These are phyloP conservation scores for Cerastis rubricosa DNA, from an alignment of 2,888 invertebrate genomes.

Conservation along the genomic window DNA sequence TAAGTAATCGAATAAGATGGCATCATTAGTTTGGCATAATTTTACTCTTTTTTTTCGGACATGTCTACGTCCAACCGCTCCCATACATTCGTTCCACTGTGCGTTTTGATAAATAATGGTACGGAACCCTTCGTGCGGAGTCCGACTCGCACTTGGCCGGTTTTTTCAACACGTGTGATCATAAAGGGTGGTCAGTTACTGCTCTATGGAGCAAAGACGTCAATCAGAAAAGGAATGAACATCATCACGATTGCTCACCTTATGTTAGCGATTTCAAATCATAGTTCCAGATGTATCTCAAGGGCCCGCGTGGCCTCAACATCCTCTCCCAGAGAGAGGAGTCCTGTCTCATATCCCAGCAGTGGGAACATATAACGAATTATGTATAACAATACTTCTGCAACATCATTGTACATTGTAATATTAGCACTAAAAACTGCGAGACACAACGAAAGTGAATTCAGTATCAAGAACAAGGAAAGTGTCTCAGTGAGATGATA, in stretches of 20 bases:
- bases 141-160: too few species aligned
- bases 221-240: too few species aligned
- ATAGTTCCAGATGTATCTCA: background rate
- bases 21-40: too few species aligned
- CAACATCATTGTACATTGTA: constrained; percentile 19
- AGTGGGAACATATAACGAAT: background rate
- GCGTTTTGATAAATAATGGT: too few species aligned
- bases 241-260: background rate
- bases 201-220: too few species aligned
- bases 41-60: too few species aligned
- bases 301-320: background rate
- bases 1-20: too few species aligned
- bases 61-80: too few species aligned
- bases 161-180: too few species aligned
- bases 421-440: constrained; percentile 31
- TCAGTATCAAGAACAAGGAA: constrained; percentile 56
- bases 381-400: constrained; percentile 43
- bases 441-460: constrained; percentile 65
- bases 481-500: constrained; percentile 53
- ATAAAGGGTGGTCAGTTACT: too few species aligned
- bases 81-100: too few species aligned
- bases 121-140: too few species aligned
- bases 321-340: background rate
- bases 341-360: background rate
- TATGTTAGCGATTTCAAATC: background rate